Percentiles rank a stretch among this genome's conserved stretches.
phyloP scores from a whole-genome alignment of 2,797 vertebrate species.

The Rhinatrema bivittatum region DNA sequence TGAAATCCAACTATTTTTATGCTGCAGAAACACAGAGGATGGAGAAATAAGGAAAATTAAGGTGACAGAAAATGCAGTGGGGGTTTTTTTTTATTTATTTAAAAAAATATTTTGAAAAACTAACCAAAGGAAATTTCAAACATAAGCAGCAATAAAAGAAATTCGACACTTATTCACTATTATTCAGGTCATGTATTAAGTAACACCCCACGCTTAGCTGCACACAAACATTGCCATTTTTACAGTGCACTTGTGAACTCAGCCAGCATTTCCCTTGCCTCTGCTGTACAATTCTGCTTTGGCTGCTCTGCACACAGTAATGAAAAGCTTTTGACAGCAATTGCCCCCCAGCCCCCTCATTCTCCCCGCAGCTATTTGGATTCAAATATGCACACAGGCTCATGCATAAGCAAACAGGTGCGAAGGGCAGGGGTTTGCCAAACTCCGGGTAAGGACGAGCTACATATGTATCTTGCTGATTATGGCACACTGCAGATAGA shows the following conservation, averaged over 20 bases:
- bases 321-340: constrained; percentile 18
- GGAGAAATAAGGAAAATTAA: no score
- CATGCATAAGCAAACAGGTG: constrained; percentile 72
- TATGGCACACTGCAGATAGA: constrained; percentile 47
- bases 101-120: no score
- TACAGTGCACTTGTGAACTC: not conserved
- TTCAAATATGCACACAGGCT: constrained; percentile 45
- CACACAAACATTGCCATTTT: no score
- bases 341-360: constrained; percentile 5
- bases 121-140: no score
- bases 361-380: constrained; percentile 31
- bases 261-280: not conserved
- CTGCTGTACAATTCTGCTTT: not conserved
- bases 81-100: no score
- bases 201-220: no score
- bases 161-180: no score
- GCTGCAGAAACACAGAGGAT: no score
- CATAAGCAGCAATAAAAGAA: no score
- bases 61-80: no score
- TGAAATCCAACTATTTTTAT: no score
- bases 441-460: constrained; percentile 45
- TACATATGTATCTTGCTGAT: constrained; percentile 59
- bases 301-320: constrained; percentile 6
- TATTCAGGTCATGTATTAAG: no score
- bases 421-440: constrained; percentile 45